Evolutionary conservation across 2,113 vertebrate genomes (phyloP), one percentile per base, ranked within the genome.

Genomic region (Amblyornis subalaris): DNA sequence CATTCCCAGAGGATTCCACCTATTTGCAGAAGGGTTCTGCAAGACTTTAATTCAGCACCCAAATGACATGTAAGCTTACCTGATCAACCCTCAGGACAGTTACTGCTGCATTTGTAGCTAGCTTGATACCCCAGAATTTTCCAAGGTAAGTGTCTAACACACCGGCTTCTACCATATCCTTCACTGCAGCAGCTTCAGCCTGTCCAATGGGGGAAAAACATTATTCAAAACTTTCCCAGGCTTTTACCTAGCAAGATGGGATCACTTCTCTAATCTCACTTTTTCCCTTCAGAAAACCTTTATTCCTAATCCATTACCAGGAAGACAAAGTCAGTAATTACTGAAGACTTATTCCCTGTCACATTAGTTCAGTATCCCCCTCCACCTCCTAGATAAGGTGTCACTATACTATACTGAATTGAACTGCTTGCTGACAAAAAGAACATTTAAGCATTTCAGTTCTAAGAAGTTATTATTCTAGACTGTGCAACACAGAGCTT

Each of bases 1-100:
- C n/a, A 47, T n/a, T 82, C 64, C n/a, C 38, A 47, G 22, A 31
- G 62, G 38, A 36, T 50, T 74, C 48, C 45, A 36, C 7, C 1
- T 38, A 40, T 45, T 77, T n/a, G n/a, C 29, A 55, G 15, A 20
- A n/a, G 8, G 9, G 4, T 42, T 71, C 42, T 55, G 26, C 7
- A 42, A 64, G 23, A 40, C 69, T 91, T 65, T 72, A 75, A 19
- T 73, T 91, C 64, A 76, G 72, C 18, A 13, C 9, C 9, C 31
- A 51, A n/a, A 31, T n/a, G 18, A 75, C 11, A 45, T 18, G 5
- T 33, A 35, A 71, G 19, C 98, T 97, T 78, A 99, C 99, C 98
- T 99, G 99, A 95, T 99, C 99, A 44, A 99, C 99, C 81, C 99
- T 96, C 44, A 99, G 98, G 11, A 99, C 98, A 61, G 99, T 99